Percentiles rank a stretch among this genome's conserved stretches.
These are phyloP conservation scores for Orestias chungarensis DNA, from an alignment of 2,797 vertebrate genomes.

Conservation along the genomic window DNA sequence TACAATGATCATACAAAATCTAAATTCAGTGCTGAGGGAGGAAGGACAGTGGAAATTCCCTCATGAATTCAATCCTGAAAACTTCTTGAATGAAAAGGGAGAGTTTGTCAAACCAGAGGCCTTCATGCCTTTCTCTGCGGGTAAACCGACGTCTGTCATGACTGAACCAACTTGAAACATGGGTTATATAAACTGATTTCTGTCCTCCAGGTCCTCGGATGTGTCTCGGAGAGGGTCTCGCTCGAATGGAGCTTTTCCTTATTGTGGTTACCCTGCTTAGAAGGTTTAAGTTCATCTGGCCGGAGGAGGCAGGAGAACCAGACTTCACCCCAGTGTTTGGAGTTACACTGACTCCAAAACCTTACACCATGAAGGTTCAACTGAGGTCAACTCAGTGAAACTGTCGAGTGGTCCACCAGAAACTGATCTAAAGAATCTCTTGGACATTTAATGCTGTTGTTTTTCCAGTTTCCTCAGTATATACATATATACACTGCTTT, in stretches of 20 bases:
- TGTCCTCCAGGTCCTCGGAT: slow-evolving; percentile 74
- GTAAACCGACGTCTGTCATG: slow-evolving; percentile 31
- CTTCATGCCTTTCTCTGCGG: slow-evolving; percentile 79
- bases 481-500: too few relatives aligned
- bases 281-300: slow-evolving; percentile 73
- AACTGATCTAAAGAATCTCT: too few relatives aligned
- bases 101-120: slow-evolving; percentile 79
- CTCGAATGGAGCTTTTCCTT: slow-evolving; percentile 44
- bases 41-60: slow-evolving; percentile 78
- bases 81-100: slow-evolving; percentile 75
- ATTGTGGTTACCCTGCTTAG: slow-evolving; percentile 67
- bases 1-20: slow-evolving; percentile 75
- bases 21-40: slow-evolving; percentile 67
- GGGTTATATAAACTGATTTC: not conserved
- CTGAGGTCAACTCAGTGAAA: slow-evolving; percentile 31
- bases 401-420: too few relatives aligned
- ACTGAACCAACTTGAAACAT: not conserved
- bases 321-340: slow-evolving; percentile 69
- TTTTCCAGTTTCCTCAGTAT: too few relatives aligned
- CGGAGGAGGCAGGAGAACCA: slow-evolving; percentile 60
- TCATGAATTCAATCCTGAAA: slow-evolving; percentile 76
- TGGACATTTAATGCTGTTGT: too few relatives aligned
- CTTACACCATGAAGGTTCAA: slow-evolving; percentile 63
- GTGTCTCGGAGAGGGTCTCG: slow-evolving; percentile 78
- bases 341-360: slow-evolving; percentile 62